Conservation (phyloP, 2,797 vertebrate species). For the Enteromius treurensis region DNA sequence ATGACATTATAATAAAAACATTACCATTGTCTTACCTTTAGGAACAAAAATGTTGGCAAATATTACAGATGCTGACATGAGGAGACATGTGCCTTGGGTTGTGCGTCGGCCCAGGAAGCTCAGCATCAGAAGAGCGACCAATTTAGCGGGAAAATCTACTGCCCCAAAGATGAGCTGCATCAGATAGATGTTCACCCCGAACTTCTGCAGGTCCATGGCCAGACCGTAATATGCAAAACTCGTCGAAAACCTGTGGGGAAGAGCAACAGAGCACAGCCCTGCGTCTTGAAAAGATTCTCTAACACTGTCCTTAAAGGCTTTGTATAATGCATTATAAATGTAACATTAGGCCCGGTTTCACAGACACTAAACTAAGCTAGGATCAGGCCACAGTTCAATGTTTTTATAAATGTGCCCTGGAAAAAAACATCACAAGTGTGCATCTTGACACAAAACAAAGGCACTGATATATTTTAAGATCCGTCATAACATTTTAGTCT, state of each 20-base stretch:
- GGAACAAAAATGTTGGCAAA: constrained; percentile 80
- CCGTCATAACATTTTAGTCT: no score
- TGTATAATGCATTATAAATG: neutral
- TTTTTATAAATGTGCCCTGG: no score
- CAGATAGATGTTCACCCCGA: constrained; percentile 79
- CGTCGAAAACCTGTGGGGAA: constrained; percentile 74
- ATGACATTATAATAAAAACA: neutral
- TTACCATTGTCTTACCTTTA: constrained; percentile 64
- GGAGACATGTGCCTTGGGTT: constrained; percentile 73
- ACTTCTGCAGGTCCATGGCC: constrained; percentile 83
- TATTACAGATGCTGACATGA: constrained; percentile 74
- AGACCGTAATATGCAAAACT: constrained; percentile 83
- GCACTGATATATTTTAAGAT: no score
- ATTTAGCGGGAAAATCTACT: constrained; percentile 79
- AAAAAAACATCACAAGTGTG: no score
- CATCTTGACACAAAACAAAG: no score
- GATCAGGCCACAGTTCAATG: no score
- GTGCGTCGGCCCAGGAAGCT: constrained; percentile 73
- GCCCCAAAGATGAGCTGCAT: constrained; percentile 81
- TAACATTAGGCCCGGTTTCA: neutral
- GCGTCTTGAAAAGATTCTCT: neutral
- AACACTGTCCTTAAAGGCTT: neutral
- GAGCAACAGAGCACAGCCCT: neutral
- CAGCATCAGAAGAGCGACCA: constrained; percentile 72
- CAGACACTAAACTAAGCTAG: no score